These are phyloP conservation scores for Xestia c-nigrum DNA, from an alignment of 2,888 invertebrate genomes.

Conservation along the genomic window DNA sequence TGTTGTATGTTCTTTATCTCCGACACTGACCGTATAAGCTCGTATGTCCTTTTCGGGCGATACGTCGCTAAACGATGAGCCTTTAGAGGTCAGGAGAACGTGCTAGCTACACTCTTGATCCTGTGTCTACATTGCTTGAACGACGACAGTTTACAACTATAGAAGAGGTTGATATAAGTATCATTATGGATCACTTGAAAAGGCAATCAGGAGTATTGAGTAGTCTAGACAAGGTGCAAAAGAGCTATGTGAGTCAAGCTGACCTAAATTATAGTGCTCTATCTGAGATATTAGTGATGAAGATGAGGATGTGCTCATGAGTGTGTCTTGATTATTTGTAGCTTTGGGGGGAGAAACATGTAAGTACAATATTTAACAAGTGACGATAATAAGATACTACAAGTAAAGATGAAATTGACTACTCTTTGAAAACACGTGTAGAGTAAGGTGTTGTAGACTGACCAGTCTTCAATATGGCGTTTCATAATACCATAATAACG, in stretches of 20 bases:
- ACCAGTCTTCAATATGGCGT: constrained; percentile 5
- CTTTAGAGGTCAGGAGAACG: constrained; percentile 5
- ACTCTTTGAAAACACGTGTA: constrained; percentile 5
- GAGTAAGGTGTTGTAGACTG: neutral
- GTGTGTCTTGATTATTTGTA: neutral
- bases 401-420: constrained; percentile 5
- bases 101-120: constrained; percentile 5
- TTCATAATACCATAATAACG: constrained; percentile 29
- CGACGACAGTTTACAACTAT: neutral
- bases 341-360: neutral
- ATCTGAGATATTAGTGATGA: neutral
- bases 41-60: constrained; percentile 37
- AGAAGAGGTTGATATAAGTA: neutral
- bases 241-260: neutral
- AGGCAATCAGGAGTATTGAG: neutral
- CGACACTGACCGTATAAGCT: constrained; percentile 22
- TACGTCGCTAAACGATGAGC: constrained; percentile 12
- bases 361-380: neutral
- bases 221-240: neutral
- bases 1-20: constrained; percentile 38
- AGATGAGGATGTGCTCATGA: neutral
- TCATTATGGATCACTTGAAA: neutral
- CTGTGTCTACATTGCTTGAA: neutral
- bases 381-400: neutral
- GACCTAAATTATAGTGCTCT: neutral